Conservation (phyloP, 2,888 invertebrate genomes). For the Ectobius pallidus region DNA sequence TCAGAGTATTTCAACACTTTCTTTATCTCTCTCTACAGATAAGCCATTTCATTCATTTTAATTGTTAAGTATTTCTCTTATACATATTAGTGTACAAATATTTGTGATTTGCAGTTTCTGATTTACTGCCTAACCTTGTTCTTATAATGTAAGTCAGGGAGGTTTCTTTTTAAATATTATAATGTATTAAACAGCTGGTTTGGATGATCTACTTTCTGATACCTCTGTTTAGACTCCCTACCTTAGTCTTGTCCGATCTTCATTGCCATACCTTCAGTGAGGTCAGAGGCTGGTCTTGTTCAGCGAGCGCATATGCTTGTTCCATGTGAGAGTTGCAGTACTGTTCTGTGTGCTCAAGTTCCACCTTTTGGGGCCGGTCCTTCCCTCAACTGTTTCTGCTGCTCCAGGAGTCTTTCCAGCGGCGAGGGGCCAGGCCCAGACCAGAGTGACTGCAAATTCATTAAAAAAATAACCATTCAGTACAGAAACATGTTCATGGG, state of each 20-base stretch:
- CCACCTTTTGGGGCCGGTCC: conserved; percentile 50
- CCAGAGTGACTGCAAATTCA: conserved; percentile 69
- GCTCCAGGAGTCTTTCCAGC: conserved; percentile 77
- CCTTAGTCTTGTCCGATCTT: neutral
- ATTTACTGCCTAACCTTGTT: neutral
- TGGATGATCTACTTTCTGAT: neutral
- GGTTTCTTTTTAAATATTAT: conserved; percentile 1
- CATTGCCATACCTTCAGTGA: conserved; percentile 18
- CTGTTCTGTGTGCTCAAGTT: conserved; percentile 50
- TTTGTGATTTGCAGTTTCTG: conserved; percentile 10
- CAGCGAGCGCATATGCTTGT: neutral
- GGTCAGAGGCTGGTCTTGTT: neutral
- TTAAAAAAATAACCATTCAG: no score
- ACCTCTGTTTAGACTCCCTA: conserved; percentile 17
- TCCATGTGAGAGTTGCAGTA: neutral
- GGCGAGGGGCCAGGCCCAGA: conserved; percentile 79
- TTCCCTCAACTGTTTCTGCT: conserved; percentile 71
- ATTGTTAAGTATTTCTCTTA: neutral
- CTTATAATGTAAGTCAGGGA: neutral
- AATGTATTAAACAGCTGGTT: conserved; percentile 17
- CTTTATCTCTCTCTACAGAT: no score
- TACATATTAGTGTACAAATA: conserved; percentile 21
- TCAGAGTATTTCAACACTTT: neutral
- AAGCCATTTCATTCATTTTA: neutral
- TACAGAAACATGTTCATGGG: no score